Evolutionary conservation across 92 coral and sea anemone genomes (phyloP), one percentile per base, ranked within the genome.

Genomic region (Epizoanthus illoricatus): DNA sequence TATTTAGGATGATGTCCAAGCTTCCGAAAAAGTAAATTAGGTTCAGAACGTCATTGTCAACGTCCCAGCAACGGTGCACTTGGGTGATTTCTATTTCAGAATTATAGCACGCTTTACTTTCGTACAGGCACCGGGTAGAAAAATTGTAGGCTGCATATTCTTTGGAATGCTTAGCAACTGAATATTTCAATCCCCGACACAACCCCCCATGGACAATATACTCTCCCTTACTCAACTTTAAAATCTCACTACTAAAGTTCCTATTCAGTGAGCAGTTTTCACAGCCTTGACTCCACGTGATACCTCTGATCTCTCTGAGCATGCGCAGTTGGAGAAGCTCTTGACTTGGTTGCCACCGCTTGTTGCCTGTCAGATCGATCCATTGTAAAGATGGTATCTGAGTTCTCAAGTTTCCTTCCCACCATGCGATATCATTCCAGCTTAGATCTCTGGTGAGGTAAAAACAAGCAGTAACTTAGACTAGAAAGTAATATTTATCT

Each of bases 271-370:
- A 80, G 72, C 91, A 79, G 74, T 85, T 85, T 24, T n/a, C 42
- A 24, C 97, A 92, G 28, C 65, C 58, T 16, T 63, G 24, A 57
- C 84, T 92, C 97, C 97, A 92, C 9, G 92, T 86, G 17, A 86
- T 19, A 17, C 94, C 97, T 20, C 75, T 74, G 18, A 92, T 84
- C 3, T 81, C 81, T 58, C 86, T 56, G n/a, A 92, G 90, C 20
- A 72, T 76, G 54, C 73, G 54, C 11, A 80, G 58, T 24, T 72
- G 43, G 0, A 92, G 92, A 12, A 92, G 63, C 45, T 81, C 81
- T 8, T 36, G 74, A 41, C 86, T 73, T 65, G 88, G 87, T 18
- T 47, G 17, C 88, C 90, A 90, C 1, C 16, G 54, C 4, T 80
- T 73, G 65, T 80, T 79, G 15, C 87, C 76, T 3, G 70, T 74